These are phyloP conservation scores for Dendrolimus kikuchii DNA, from an alignment of 1,140 invertebrate genomes.

Conservation along the genomic window DNA sequence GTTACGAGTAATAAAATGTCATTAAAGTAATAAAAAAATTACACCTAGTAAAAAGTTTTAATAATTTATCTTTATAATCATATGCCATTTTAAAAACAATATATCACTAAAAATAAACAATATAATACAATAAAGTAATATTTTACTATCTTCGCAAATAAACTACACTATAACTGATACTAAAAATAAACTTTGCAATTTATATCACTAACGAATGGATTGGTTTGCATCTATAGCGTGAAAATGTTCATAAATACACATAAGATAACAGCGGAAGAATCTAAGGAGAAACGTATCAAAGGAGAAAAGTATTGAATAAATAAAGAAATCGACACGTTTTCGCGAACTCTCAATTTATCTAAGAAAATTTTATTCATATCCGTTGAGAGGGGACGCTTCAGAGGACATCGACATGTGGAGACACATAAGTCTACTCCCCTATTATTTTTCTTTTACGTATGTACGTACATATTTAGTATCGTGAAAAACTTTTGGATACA, in stretches of 20 bases:
- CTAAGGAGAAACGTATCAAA: conserved; percentile 38
- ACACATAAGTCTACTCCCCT: conserved; percentile 39
- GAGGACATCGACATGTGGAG: conserved; percentile 40
- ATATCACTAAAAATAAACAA: no score
- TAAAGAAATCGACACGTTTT: conserved; percentile 62
- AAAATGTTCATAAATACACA: conserved; percentile 41
- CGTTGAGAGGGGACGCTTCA: conserved; percentile 36
- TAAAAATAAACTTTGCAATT: conserved; percentile 9
- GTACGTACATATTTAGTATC: not conserved
- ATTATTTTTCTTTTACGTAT: conserved; percentile 21
- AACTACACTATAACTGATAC: no score
- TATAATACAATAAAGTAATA: no score
- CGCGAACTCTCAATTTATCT: conserved; percentile 54
- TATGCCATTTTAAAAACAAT: no score
- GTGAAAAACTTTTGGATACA: not conserved
- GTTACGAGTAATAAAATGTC: no score
- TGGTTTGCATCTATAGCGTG: conserved; percentile 33
- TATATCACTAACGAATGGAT: conserved; percentile 19
- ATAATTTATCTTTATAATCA: no score
- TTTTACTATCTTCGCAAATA: no score
- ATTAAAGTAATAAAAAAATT: no score
- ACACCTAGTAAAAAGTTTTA: no score
- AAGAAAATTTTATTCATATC: conserved; percentile 61
- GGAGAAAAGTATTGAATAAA: conserved; percentile 55
- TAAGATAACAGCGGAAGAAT: conserved; percentile 38